Percentiles rank a stretch among this genome's conserved stretches.
Evolutionary conservation across 2,797 vertebrate genomes (phyloP).

Genomic region (Cuculus canorus): DNA sequence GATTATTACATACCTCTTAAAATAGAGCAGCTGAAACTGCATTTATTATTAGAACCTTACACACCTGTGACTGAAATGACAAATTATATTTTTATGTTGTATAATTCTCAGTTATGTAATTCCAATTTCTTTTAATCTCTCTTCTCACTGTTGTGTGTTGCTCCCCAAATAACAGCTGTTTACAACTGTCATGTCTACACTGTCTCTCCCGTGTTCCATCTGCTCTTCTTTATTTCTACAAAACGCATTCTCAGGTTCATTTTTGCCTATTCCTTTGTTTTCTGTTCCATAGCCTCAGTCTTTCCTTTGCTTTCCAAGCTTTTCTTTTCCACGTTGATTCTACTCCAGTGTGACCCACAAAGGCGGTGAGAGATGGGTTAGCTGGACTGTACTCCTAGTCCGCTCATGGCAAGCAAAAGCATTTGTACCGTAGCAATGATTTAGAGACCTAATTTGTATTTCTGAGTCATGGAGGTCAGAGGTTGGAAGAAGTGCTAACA

Average conservation of each 20-base stretch:
- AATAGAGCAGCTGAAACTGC: not conserved
- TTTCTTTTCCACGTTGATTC: not conserved
- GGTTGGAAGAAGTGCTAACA: not conserved
- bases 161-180: not conserved
- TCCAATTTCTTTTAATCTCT: not conserved
- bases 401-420: not conserved
- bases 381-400: not conserved
- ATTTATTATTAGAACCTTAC: not conserved
- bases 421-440: not conserved
- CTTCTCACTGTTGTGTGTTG: not conserved
- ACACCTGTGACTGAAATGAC: conserved; percentile 1
- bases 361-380: not conserved
- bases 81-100: not conserved
- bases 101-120: not conserved
- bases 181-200: not conserved
- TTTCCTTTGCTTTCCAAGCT: not conserved
- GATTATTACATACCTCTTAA: not conserved
- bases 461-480: not conserved
- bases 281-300: not conserved
- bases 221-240: not conserved
- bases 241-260: not conserved
- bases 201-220: not conserved
- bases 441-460: not conserved
- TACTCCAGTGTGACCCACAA: not conserved
- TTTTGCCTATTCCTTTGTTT: not conserved